These are phyloP conservation scores for Cygnus buccinator DNA, from an alignment of 2,113 vertebrate genomes.

Conservation along the genomic window DNA sequence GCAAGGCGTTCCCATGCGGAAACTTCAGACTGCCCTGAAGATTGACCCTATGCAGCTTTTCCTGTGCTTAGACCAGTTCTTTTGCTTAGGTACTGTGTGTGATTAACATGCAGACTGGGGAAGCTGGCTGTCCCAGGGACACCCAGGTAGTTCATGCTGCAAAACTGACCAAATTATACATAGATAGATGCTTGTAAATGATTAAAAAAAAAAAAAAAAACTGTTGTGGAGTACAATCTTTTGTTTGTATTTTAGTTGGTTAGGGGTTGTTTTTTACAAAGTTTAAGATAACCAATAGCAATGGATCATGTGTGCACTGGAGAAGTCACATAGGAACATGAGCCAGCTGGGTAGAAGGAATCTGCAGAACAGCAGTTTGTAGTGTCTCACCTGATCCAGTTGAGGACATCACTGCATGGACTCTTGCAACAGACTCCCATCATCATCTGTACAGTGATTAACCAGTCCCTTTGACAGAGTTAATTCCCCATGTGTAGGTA, in stretches of 20 bases:
- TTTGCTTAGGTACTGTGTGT: background rate
- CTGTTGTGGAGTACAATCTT: background rate
- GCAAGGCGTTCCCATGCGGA: background rate
- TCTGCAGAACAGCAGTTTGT: background rate
- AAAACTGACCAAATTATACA: background rate
- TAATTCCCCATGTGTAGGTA: background rate
- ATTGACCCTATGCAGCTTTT: background rate
- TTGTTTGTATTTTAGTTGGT: background rate
- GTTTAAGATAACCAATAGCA: background rate
- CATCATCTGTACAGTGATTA: accelerated
- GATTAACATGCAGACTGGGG: background rate
- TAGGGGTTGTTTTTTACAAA: background rate
- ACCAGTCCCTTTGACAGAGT: background rate
- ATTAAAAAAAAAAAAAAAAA: background rate
- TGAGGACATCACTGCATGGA: background rate
- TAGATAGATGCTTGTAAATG: background rate
- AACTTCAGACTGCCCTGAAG: background rate
- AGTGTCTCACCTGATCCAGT: background rate
- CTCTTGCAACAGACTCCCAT: background rate
- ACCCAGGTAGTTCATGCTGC: background rate
- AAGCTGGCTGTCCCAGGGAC: background rate
- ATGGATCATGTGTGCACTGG: background rate
- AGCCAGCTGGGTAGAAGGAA: background rate
- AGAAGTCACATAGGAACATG: too few relatives aligned
- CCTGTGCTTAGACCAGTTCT: background rate